Evolutionary conservation across 2,797 vertebrate species (phyloP), one percentile per base, ranked within the genome.

Genomic region (Typhlichthys eigenmanni): DNA sequence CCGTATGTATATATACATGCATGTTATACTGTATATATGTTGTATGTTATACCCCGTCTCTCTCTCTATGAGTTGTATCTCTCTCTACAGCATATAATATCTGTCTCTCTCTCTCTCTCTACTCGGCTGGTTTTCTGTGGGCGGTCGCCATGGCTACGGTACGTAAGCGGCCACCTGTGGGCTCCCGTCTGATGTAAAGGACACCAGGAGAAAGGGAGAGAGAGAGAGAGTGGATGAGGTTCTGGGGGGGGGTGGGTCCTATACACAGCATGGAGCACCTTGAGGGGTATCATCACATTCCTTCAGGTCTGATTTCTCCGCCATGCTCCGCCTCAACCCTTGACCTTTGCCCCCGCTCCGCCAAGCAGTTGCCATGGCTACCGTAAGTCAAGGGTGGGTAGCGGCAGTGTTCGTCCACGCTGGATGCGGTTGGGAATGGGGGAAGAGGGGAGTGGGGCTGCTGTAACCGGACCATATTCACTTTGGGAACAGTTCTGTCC

Each of bases 131-230:
- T 71, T 86, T 82, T 84, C 71, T 43, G 69, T 85, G 80, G 79
- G 70, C 82, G 85, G 90, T 90, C 90, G 81, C 85, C 85, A 90
- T 90, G 84, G 77, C 76, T 81, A 89, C 87, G 0, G 60, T 62
- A 83, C 83, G 83, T 85, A 85, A 89, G 82, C 75, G 72, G 82
- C 87, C 87, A 91, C 90, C 90, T 90, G 88, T 90, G 80, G 86
- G 74, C 71, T 80, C 17, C 60, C 82, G 75, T 87, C 74, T 84
- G 85, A 87, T 82, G 82, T 83, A 69, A 55, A 73, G 60, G 62
- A 61, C 49, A 74, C 77, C 66, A n/a, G 32, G 13, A 60, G 8
- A 60, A 45, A 54, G 43, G 19, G 16, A 19, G 10, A 29, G 19
- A 54, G 17, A 54, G 19, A 85, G 85, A 86, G 78, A 86, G 60